phyloP scores from a whole-genome alignment of 1,140 invertebrate genomes.

The Drosophila miranda region DNA sequence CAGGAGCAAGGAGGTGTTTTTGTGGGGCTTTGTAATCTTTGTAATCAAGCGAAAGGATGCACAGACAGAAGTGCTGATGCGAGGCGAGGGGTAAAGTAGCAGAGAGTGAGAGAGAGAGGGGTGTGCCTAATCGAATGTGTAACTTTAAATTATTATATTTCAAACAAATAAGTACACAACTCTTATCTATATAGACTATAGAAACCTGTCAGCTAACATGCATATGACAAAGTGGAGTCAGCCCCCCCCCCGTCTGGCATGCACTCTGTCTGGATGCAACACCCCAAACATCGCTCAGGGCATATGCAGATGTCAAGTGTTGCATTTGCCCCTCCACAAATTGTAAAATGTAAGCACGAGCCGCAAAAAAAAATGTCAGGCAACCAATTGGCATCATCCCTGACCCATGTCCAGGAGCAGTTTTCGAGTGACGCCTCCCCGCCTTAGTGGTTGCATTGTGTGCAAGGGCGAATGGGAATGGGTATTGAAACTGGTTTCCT shows the following conservation, averaged over 20 bases:
- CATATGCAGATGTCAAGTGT: conserved; percentile 49
- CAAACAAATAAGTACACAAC: no score
- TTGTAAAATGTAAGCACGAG: conserved; percentile 10
- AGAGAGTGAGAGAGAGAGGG: no score
- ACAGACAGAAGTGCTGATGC: conserved; percentile 3
- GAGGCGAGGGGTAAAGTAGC: not conserved
- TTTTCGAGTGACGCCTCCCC: conserved; percentile 28
- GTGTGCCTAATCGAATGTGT: not conserved
- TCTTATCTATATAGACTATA: no score
- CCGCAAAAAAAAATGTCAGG: conserved; percentile 51
- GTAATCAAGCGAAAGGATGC: conserved; percentile 35
- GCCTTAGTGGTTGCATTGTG: conserved; percentile 47
- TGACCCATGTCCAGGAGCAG: conserved; percentile 50
- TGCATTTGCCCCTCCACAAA: conserved; percentile 51
- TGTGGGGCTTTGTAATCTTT: conserved; percentile 22
- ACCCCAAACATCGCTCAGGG: conserved; percentile 27
- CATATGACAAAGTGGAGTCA: no score
- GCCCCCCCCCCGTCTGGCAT: not conserved
- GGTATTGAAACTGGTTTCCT: conserved; percentile 41
- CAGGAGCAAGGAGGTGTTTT: conserved; percentile 18
- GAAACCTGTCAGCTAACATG: no score
- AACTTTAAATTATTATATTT: no score
- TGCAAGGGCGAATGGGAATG: not conserved
- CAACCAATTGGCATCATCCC: conserved; percentile 59
- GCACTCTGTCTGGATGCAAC: conserved; percentile 24